Evolutionary conservation across 2,888 invertebrate genomes (phyloP).

Genomic region (Oasisia sp.): DNA sequence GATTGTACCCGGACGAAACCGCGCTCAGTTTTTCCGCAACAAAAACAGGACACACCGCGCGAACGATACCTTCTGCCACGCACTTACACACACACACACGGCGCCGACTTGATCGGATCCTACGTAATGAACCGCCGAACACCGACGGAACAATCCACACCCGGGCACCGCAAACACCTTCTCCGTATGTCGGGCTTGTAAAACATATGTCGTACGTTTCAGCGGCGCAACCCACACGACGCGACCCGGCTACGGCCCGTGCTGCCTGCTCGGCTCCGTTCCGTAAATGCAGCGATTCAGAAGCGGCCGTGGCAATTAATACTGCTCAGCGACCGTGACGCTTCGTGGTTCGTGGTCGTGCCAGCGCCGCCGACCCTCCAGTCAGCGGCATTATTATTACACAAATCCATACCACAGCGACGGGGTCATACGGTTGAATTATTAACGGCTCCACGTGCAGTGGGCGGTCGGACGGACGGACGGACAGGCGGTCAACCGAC

Average conservation of each 20-base stretch:
- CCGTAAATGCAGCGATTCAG: neutral
- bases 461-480: neutral
- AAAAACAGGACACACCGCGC: neutral
- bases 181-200: neutral
- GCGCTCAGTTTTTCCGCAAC: neutral
- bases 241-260: neutral
- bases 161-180: neutral
- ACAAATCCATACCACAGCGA: neutral
- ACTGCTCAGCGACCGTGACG: neutral
- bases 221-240: neutral
- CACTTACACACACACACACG: too few relatives aligned
- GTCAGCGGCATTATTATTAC: neutral
- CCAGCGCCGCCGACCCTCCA: neutral
- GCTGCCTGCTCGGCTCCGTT: neutral
- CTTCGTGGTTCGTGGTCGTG: neutral
- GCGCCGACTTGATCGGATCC: too few relatives aligned
- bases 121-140: neutral
- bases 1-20: neutral
- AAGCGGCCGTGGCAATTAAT: neutral
- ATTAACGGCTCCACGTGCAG: neutral
- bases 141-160: neutral
- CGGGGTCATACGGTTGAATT: neutral
- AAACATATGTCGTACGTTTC: neutral
- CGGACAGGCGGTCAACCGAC: neutral
- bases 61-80: neutral